phyloP scores from a whole-genome alignment of 1,140 invertebrate species.

The Bombus huntii region DNA sequence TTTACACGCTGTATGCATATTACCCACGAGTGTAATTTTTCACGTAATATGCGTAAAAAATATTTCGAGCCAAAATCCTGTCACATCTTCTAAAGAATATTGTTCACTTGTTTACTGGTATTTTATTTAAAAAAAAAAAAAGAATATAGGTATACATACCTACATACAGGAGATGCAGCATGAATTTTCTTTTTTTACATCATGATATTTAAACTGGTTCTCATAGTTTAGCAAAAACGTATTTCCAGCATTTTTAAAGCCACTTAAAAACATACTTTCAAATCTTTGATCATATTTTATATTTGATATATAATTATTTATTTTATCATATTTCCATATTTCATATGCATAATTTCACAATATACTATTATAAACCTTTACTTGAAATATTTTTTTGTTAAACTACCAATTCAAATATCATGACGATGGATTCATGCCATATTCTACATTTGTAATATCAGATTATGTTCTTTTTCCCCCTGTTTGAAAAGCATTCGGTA shows the following conservation, averaged over 20 bases:
- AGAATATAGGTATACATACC: too few species aligned
- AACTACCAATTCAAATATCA: not conserved
- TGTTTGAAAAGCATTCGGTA: not conserved
- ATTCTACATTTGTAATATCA: not conserved
- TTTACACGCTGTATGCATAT: not conserved
- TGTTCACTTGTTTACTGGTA: not conserved
- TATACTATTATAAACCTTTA: not conserved
- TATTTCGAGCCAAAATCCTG: not conserved
- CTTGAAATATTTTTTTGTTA: not conserved
- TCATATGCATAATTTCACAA: too few species aligned
- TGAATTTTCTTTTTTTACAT: not conserved
- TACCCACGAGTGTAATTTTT: slow-evolving; percentile 7
- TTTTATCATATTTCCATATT: not conserved
- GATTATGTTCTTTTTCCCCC: not conserved
- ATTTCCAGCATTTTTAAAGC: not conserved
- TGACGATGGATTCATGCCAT: not conserved
- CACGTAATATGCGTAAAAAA: not conserved
- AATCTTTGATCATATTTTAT: not conserved
- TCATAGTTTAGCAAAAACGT: not conserved
- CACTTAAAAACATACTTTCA: not conserved
- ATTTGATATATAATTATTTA: not conserved
- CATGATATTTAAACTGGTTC: not conserved
- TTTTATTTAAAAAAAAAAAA: not conserved
- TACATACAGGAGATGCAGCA: not conserved
- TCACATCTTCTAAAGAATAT: not conserved